Base-by-base conservation (phyloP, 2,888 invertebrate species). In the Zaprionus bogoriensis region DNA sequence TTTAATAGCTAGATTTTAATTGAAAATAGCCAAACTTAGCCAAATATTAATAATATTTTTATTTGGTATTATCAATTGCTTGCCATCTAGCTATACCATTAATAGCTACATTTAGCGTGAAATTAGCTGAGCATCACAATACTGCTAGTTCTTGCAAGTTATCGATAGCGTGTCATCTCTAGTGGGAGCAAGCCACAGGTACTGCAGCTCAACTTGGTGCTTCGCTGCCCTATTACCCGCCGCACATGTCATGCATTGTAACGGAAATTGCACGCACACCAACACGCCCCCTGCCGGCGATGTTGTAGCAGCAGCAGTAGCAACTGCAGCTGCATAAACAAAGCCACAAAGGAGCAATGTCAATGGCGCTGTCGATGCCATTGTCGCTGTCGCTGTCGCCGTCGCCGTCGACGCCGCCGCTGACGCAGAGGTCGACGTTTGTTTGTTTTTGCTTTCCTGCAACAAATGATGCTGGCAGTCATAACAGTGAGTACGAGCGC, bases 241-340 rank as follows among this genome's bases (percentile, higher is more conserved):
- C 10, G 27, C 27, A 27, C 47, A 25, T 42, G 32, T 20, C 19
- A 39, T 27, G 42, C 19, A 38, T n/a, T 46, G 23, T 30, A 57
- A 41, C 44, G 46, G 48, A 69, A 61, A 62, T 27, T 36, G 55
- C 38, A 27, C 19, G n/a, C 27, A 46, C 32, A 10, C 36, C 28
- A 19, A 6, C 12, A 30, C 41, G 38, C 47, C 22, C 28, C 41
- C 38, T 20, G 10, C 12, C 14, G 32, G 7, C 30, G 30, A 39
- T 50, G 55, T 72, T 44, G 50, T 42, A 42, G 45, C 14, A n/a
- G n/a, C n/a, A n/a, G n/a, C n/a, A n/a, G n/a, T n/a, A n/a, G 38
- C 28, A 38, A n/a, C n/a, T n/a, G 64, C 84, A 81, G 87, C 85
- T 87, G 82, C 82, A 71, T 70, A 75, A 82, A 87, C 85, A 82